A percentile compares a stretch with the other conserved stretches of the same genome.
phyloP scores from a whole-genome alignment of 2,888 invertebrate genomes.

The Lagria hirta region DNA sequence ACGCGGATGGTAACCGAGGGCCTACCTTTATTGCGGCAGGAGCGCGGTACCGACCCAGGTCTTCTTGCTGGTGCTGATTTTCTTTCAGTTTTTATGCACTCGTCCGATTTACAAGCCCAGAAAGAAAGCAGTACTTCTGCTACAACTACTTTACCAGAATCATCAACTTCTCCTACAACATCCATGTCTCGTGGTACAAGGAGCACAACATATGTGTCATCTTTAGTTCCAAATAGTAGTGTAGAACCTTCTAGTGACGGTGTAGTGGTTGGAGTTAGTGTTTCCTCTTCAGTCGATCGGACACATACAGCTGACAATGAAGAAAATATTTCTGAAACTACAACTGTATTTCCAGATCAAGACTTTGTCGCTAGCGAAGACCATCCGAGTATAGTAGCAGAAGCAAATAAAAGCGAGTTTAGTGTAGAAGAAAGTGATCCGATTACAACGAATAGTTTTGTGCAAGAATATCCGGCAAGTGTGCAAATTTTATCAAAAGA shows the following conservation, averaged over 20 bases:
- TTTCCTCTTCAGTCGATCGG: constrained; percentile 55
- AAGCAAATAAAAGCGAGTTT: constrained; percentile 61
- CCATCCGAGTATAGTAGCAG: constrained; percentile 56
- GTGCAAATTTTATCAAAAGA: constrained; percentile 36
- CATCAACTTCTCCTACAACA: constrained; percentile 20
- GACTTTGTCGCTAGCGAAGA: constrained; percentile 48
- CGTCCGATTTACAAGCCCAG: constrained; percentile 34
- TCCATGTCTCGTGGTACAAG: constrained; percentile 25
- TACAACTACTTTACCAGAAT: constrained; percentile 8
- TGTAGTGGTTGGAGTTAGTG: constrained; percentile 57
- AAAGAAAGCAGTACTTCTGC: constrained; percentile 15
- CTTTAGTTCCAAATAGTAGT: constrained; percentile 24
- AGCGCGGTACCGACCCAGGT: constrained; percentile 52
- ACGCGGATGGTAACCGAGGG: constrained; percentile 48
- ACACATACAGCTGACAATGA: constrained; percentile 37
- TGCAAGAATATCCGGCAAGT: constrained; percentile 39
- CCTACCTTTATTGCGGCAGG: constrained; percentile 48
- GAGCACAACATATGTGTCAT: constrained; percentile 31
- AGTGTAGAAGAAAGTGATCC: constrained; percentile 62
- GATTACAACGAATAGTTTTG: constrained; percentile 52
- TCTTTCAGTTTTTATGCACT: constrained; percentile 53
- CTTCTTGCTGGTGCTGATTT: constrained; percentile 55
- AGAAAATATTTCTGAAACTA: constrained; percentile 19
- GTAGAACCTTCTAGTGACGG: constrained; percentile 36
- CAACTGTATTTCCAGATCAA: constrained; percentile 30